Evolutionary conservation across 2,113 vertebrate genomes (phyloP).

Genomic region (Mellivora capensis): DNA sequence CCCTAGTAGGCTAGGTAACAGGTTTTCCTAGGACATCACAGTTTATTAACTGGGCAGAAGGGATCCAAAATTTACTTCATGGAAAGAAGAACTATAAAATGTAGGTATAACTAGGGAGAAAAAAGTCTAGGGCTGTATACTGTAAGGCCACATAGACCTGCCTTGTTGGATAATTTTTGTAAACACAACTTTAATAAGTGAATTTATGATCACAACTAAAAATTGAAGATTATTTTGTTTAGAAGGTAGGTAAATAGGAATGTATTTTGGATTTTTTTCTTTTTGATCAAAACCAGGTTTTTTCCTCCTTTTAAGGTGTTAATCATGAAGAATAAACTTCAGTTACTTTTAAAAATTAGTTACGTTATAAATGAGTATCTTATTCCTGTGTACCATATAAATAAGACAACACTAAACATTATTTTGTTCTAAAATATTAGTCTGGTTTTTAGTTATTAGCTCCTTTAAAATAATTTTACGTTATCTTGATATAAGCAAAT

Average conservation of each 20-base stretch:
- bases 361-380: background rate
- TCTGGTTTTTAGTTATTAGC: conserved; percentile 24
- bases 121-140: background rate
- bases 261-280: background rate
- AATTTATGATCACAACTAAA: conserved; percentile 5
- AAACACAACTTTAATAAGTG: background rate
- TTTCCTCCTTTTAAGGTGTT: background rate
- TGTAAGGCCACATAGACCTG: background rate
- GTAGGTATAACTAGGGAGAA: background rate
- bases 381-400: background rate
- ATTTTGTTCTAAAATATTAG: conserved; percentile 24
- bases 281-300: background rate
- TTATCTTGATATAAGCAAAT: conserved; percentile 31
- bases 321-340: background rate
- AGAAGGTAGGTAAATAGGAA: background rate
- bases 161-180: background rate
- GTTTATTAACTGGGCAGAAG: background rate
- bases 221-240: conserved; percentile 29
- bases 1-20: background rate
- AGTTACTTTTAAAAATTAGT: conserved; percentile 1
- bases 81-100: conserved; percentile 20
- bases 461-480: conserved; percentile 40
- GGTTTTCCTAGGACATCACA: background rate
- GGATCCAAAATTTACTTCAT: background rate
- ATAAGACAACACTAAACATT: background rate